These are phyloP conservation scores for Linepithema humile DNA, from an alignment of 1,140 invertebrate genomes.

Conservation along the genomic window DNA sequence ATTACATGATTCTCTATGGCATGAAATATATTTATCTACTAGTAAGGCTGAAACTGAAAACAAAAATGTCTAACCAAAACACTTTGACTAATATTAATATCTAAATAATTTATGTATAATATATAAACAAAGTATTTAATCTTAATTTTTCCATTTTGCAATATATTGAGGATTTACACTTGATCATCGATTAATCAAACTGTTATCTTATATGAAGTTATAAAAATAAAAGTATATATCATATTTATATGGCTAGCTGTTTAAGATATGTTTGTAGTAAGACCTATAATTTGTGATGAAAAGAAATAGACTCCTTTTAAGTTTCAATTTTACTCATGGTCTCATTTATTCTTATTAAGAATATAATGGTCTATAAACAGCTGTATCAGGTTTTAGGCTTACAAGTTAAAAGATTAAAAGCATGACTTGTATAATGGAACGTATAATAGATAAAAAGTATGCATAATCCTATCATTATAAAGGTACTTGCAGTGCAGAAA, in stretches of 20 bases:
- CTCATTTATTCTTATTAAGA: neutral
- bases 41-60: neutral
- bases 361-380: neutral
- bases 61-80: neutral
- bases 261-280: neutral
- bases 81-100: neutral
- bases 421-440: slow-evolving; percentile 18
- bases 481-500: slow-evolving; percentile 55
- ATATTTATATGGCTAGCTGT: no score
- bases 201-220: no score
- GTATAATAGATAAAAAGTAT: slow-evolving; percentile 40
- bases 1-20: slow-evolving; percentile 45
- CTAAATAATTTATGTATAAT: no score
- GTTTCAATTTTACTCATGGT: neutral
- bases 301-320: neutral
- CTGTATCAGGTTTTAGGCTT: slow-evolving; percentile 5
- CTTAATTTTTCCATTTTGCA: no score
- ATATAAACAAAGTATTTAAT: no score
- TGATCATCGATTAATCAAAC: no score
- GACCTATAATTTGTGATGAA: neutral
- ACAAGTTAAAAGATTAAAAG: slow-evolving; percentile 10
- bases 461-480: slow-evolving; percentile 49
- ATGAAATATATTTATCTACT: slow-evolving; percentile 53
- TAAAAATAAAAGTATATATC: no score
- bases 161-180: no score